Evolutionary conservation across 2,797 vertebrate species (phyloP), one percentile per base, ranked within the genome.

Genomic region (Aulostomus chinensis): DNA sequence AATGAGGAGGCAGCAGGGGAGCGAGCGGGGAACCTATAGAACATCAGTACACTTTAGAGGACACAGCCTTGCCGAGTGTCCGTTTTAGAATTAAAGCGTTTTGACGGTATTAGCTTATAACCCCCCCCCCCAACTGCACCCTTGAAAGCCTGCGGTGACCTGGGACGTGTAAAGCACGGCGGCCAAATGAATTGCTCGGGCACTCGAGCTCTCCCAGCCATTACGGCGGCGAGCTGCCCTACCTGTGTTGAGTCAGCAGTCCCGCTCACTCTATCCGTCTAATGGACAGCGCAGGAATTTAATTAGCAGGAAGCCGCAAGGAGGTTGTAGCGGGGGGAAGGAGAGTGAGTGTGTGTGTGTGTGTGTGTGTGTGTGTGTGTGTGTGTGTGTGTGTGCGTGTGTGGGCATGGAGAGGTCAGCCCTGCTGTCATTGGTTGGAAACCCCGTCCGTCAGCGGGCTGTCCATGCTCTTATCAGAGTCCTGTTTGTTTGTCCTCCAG

Each of bases 281-380:
- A 96, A 97, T 96, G 95, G 95, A 95, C 93, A 90, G 92, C 92
- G 86, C 91, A 91, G 93, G 93, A 96, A 97, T 96, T 98, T 95
- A 96, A 98, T 98, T 97, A 97, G 93, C 92, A 93, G 93, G 72
- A 73, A 92, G 93, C 93, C 92, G 94, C 89, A 87, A 89, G 85
- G 58, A 62, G 71, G 68, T 59, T 80, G 63, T 45, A 1, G 56
- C 5, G 18, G 69, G 53, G 45, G 14, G 53, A 3, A 31, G 1
- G 17, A 4, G 13, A n/a, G 35, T 22, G 26, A 7, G 39, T 32
- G 13, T 7, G 12, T 11, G 22, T 31, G 37, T 20, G 32, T 32
- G 22, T 11, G 38, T 9, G 38, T 11, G 38, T 35, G 33, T 35
- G 33, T 35, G 33, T 37, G 34, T 11, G 30, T 28, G 16, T 51